phyloP scores from a whole-genome alignment of 2,797 vertebrate species.

The Halcyon chelicuti region DNA sequence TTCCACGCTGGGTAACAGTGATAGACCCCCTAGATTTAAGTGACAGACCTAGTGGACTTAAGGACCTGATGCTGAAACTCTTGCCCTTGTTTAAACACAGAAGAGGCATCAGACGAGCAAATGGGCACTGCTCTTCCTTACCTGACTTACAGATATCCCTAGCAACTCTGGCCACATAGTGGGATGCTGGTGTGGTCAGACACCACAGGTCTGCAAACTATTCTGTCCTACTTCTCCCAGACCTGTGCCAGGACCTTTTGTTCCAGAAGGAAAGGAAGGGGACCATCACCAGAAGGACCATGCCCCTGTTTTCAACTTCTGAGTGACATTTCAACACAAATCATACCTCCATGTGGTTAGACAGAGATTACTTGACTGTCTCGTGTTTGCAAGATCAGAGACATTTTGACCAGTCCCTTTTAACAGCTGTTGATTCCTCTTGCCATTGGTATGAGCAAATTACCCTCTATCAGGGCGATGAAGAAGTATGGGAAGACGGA shows the following conservation, averaged over 20 bases:
- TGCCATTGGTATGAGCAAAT: background rate
- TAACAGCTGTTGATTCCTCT: background rate
- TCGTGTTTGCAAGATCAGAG: background rate
- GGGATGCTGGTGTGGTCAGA: background rate
- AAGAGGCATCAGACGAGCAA: background rate
- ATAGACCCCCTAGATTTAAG: background rate
- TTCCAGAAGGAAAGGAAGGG: background rate
- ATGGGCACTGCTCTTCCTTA: background rate
- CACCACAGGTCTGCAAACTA: background rate
- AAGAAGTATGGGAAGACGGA: background rate
- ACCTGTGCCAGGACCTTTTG: background rate
- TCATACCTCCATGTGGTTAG: background rate
- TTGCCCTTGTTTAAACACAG: background rate
- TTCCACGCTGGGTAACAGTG: background rate
- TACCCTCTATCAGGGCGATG: fast-evolving
- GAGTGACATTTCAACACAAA: background rate
- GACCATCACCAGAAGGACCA: background rate
- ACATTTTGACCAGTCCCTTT: background rate
- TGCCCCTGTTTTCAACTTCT: background rate
- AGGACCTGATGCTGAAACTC: background rate
- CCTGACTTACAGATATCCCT: background rate
- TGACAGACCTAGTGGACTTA: background rate
- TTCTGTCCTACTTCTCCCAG: background rate
- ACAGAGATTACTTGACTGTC: background rate
- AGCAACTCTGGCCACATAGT: background rate